Percentiles rank a stretch among this genome's conserved stretches.
phyloP scores from a whole-genome alignment of 2,113 vertebrate genomes.

The Ophiodon elongatus region DNA sequence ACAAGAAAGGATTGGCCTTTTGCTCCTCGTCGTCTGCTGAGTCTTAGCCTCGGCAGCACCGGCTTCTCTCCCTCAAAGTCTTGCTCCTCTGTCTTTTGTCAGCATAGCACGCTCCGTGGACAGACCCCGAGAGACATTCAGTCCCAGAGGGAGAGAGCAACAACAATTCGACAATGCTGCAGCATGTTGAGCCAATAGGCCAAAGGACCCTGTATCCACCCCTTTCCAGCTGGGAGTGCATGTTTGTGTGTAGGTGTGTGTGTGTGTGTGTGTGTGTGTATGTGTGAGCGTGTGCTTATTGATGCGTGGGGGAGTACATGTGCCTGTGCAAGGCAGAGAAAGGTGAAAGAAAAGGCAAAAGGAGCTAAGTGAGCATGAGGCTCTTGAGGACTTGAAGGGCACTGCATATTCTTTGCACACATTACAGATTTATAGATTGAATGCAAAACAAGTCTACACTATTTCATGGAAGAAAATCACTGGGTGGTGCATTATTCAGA shows the following conservation, averaged over 20 bases:
- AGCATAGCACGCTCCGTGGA: conserved; percentile 35
- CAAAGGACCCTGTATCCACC: conserved; percentile 29
- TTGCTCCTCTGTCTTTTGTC: conserved; percentile 44
- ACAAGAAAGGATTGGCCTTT: conserved; percentile 43
- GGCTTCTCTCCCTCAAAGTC: conserved; percentile 23
- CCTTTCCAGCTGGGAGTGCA: conserved; percentile 1
- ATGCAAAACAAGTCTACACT: not conserved
- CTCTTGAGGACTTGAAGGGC: conserved; percentile 4
- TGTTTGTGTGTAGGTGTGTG: conserved; percentile 20
- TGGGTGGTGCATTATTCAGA: not conserved
- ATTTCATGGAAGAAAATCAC: not conserved
- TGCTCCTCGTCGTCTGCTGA: conserved; percentile 32
- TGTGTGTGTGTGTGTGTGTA: conserved; percentile 1
- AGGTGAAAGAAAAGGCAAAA: conserved; percentile 9
- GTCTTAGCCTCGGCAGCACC: conserved; percentile 18
- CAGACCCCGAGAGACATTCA: conserved; percentile 35
- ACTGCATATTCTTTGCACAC: conserved; percentile 24
- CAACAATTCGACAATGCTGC: conserved; percentile 50
- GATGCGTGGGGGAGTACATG: not conserved
- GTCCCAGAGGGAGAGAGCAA: conserved; percentile 29
- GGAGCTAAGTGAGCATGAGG: not conserved
- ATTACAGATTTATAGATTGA: conserved; percentile 5
- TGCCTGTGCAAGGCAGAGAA: not conserved
- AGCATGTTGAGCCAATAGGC: conserved; percentile 41
- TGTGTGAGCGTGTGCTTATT: not conserved